phyloP scores from a whole-genome alignment of 2,113 vertebrate species.

The Bubo scandiacus region DNA sequence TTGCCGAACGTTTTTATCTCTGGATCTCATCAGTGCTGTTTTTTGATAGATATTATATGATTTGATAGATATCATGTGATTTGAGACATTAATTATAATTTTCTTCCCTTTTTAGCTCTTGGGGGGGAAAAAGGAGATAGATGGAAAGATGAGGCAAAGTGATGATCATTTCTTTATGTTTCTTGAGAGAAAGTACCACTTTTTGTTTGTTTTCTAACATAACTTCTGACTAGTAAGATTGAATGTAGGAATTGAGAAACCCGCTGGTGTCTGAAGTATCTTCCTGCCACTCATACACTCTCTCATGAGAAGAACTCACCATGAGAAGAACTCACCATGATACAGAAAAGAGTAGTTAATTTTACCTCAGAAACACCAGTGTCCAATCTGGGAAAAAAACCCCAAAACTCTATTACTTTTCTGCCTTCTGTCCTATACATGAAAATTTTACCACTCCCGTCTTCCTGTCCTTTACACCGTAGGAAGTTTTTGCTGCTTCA shows the following conservation, averaged over 20 bases:
- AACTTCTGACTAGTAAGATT: neutral
- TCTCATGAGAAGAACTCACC: neutral
- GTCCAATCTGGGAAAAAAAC: neutral
- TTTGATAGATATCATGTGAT: neutral
- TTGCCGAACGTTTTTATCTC: neutral
- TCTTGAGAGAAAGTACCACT: neutral
- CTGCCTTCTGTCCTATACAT: neutral
- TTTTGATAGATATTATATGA: neutral
- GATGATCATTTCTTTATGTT: neutral
- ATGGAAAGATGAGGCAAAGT: neutral
- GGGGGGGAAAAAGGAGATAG: neutral
- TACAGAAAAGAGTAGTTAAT: neutral
- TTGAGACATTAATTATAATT: neutral
- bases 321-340: neutral
- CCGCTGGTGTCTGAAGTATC: neutral
- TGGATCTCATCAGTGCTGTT: neutral
- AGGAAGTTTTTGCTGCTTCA: neutral
- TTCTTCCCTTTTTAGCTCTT: neutral
- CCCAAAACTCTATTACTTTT: neutral
- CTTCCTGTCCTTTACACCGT: neutral
- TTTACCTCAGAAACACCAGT: neutral
- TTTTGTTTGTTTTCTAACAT: neutral
- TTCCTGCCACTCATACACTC: neutral
- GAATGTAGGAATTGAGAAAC: neutral
- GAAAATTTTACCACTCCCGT: neutral